A percentile compares a stretch with the other conserved stretches of the same genome.
phyloP scores from a whole-genome alignment of 2,113 vertebrate species.

The Taurulus bubalis region DNA sequence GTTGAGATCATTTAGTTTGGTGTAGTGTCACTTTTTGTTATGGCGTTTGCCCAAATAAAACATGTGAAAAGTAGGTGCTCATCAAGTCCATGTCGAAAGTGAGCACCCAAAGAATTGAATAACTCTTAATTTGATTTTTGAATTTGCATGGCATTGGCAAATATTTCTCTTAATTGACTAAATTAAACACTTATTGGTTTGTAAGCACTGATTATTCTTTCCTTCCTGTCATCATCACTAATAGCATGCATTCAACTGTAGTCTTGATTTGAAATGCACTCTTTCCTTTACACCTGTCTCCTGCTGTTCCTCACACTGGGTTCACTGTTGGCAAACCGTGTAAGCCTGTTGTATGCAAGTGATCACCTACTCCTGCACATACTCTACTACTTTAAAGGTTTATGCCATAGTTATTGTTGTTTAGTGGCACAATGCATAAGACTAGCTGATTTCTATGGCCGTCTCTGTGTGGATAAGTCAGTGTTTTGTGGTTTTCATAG shows the following conservation, averaged over 20 bases:
- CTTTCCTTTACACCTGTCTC: slow-evolving; percentile 20
- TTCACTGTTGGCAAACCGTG: slow-evolving; percentile 22
- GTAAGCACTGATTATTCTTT: slow-evolving; percentile 51
- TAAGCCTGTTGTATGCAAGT: slow-evolving; percentile 4
- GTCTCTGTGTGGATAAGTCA: not conserved
- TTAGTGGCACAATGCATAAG: not conserved
- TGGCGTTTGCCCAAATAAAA: not conserved
- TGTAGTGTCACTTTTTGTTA: not conserved
- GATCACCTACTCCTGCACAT: not conserved
- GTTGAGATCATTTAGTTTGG: slow-evolving; percentile 39
- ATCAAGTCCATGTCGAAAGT: slow-evolving; percentile 17
- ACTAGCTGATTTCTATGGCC: not conserved
- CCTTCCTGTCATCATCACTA: slow-evolving; percentile 17
- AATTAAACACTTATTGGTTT: slow-evolving; percentile 26
- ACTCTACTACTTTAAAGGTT: not conserved
- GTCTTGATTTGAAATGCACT: slow-evolving; percentile 22
- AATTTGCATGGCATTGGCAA: slow-evolving; percentile 68
- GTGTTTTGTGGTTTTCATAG: not conserved
- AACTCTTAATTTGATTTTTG: slow-evolving; percentile 1
- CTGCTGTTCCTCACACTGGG: slow-evolving; percentile 27
- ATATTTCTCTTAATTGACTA: slow-evolving; percentile 49
- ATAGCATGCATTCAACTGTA: slow-evolving; percentile 53
- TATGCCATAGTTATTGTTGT: not conserved
- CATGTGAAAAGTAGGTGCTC: slow-evolving; percentile 2
- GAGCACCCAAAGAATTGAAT: slow-evolving; percentile 14